Conservation (phyloP, 92 coral and sea anemone genomes). For the Ricordea florida region DNA sequence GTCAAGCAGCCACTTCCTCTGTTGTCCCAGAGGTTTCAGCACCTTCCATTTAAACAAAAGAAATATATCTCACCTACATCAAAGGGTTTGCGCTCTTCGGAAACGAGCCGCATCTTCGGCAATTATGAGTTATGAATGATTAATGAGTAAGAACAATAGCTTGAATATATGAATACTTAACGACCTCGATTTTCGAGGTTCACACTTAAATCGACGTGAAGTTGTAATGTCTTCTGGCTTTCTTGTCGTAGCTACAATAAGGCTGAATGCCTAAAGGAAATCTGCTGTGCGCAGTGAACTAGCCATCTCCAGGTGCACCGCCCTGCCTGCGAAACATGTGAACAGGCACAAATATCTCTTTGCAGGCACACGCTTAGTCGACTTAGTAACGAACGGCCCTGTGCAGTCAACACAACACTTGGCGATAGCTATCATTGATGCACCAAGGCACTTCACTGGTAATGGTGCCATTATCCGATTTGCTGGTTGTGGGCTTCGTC, state of each 20-base stretch:
- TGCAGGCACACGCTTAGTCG: neutral
- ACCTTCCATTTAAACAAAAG: too few species aligned
- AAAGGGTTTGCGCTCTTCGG: too few species aligned
- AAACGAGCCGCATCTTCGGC: too few species aligned
- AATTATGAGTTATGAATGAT: too few species aligned
- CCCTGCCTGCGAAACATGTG: neutral
- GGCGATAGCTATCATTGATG: constrained; percentile 31
- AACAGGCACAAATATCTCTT: neutral
- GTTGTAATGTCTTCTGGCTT: constrained; percentile 1
- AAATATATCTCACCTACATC: too few species aligned
- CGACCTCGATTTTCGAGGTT: too few species aligned
- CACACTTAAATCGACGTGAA: too few species aligned
- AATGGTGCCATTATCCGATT: constrained; percentile 26
- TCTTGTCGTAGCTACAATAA: constrained; percentile 22
- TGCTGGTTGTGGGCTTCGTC: neutral
- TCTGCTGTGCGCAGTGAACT: constrained; percentile 3
- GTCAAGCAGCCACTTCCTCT: too few species aligned
- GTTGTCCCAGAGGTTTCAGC: too few species aligned
- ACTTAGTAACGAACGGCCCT: constrained; percentile 9
- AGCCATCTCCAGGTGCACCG: constrained; percentile 1
- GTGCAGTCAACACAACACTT: constrained; percentile 31
- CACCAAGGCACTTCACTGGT: constrained; percentile 36
- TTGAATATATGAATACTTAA: too few species aligned
- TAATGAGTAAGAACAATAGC: too few species aligned
- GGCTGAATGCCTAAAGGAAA: constrained; percentile 44